Evolutionary conservation across 2,888 invertebrate species (phyloP).

Genomic region (Tinea pellionella): DNA sequence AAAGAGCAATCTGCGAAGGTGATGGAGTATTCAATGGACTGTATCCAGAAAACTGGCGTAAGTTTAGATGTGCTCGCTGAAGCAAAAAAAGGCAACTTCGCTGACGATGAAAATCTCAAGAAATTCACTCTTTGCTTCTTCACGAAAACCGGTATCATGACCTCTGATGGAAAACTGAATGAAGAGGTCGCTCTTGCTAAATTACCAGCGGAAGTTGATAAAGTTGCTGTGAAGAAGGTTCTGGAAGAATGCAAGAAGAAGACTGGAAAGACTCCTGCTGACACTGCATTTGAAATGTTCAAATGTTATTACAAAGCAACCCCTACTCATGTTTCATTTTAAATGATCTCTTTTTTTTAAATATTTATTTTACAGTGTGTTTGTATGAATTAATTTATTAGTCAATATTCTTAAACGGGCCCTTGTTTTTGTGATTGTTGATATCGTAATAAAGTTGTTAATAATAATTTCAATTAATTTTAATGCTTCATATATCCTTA

Average conservation of each 20-base stretch:
- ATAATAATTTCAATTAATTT: background rate
- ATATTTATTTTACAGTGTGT: background rate
- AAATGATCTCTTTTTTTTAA: background rate
- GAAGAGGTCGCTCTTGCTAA: constrained; percentile 47
- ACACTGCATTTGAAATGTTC: constrained; percentile 47
- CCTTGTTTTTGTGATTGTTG: constrained; percentile 11
- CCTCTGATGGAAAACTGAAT: constrained; percentile 44
- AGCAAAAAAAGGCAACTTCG: constrained; percentile 47
- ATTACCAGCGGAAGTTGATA: constrained; percentile 43
- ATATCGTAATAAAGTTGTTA: constrained; percentile 2
- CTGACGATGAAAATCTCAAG: constrained; percentile 49
- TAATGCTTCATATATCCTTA: too few species aligned
- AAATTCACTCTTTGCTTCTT: constrained; percentile 59
- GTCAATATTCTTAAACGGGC: constrained; percentile 4
- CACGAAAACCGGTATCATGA: constrained; percentile 44
- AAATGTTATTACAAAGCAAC: constrained; percentile 53
- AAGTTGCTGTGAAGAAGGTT: constrained; percentile 40
- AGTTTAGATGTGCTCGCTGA: constrained; percentile 37
- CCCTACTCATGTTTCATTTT: constrained; percentile 33
- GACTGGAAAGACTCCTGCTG: constrained; percentile 42
- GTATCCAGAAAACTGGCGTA: constrained; percentile 43
- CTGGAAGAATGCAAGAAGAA: constrained; percentile 47
- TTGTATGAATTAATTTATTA: background rate
- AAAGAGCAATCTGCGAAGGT: constrained; percentile 39
- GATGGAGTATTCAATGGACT: constrained; percentile 30